Evolutionary conservation across 2,113 vertebrate genomes (phyloP).

Genomic region (Ameiurus melas): DNA sequence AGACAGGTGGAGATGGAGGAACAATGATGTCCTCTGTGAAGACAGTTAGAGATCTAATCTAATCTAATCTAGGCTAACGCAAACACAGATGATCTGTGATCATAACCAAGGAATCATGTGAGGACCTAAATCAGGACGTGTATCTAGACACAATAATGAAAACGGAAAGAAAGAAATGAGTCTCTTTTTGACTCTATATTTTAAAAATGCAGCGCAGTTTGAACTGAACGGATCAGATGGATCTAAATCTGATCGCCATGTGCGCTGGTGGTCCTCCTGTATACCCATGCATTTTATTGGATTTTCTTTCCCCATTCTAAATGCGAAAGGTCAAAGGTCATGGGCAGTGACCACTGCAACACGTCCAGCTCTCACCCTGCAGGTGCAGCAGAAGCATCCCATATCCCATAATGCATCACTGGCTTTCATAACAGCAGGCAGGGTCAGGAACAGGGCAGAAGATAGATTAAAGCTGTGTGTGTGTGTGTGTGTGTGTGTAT

Average conservation of each 20-base stretch:
- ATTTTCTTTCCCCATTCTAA: not conserved
- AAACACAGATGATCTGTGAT: not conserved
- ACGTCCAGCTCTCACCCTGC: not conserved
- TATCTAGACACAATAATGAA: not conserved
- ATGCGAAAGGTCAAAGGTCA: not conserved
- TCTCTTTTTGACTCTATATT: too few species aligned
- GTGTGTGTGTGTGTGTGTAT: constrained; percentile 18
- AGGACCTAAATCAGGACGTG: not conserved
- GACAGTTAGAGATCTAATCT: not conserved
- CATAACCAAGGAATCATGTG: too few species aligned
- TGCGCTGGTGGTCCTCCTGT: not conserved
- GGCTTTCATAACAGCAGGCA: constrained; percentile 28
- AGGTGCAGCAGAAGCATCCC: not conserved
- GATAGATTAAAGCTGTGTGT: constrained; percentile 18
- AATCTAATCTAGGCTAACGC: too few species aligned
- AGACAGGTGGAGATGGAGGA: not conserved
- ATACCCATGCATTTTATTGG: not conserved
- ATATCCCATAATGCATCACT: constrained; percentile 20
- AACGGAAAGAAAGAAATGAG: too few species aligned
- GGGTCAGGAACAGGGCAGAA: constrained; percentile 23
- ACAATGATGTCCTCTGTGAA: not conserved
- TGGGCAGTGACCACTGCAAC: not conserved
- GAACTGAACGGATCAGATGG: not conserved
- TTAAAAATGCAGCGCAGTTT: not conserved
- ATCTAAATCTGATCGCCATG: not conserved